Base-by-base conservation (phyloP, 2,113 vertebrate species). In the Dermatemys mawii region DNA sequence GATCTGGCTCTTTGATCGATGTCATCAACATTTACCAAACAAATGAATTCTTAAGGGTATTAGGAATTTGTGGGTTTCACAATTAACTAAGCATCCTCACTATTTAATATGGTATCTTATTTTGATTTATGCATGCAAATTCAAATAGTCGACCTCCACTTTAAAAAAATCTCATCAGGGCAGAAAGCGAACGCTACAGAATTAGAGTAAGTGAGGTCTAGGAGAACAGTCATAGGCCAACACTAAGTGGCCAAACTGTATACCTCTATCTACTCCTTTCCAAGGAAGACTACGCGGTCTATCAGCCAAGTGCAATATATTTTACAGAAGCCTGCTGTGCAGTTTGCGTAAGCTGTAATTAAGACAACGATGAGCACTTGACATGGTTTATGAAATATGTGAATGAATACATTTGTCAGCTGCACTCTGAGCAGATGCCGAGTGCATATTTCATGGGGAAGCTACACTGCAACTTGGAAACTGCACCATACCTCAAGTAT, bases 271-370 rank as follows among this genome's bases (percentile, higher is more conserved):
- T 80, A 5, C 73, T 70, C 48, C 32, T 35, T 86, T 41, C 38
- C 53, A 83, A 27, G 41, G 41, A 46, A 60, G 89, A 86, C 55
- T 55, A 67, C 11, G 73, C 86, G 67, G 80, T 48, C 80, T 92
- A 81, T 83, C 85, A 91, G 80, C 19, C 67, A 90, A 94, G 29
- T 27, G 75, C 9, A 2, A 32, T 27, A 0, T 9, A 63, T 93
- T 88, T 95, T 81, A 87, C 63, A 73, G 91, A 92, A 88, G 86
- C 19, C 49, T 49, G 86, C 54, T 63, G 87, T 11, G 41, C 79
- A 87, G 87, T 92, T 86, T 85, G 85, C 50, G 70, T 90, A 88
- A 85, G 86, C 57, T 70, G 78, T n/a, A 35, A 75, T 84, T 90
- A 83, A 94, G 94, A 88, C n/a, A 29, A 88, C 3, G 55, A 81